Base-by-base conservation (phyloP, 2,888 invertebrate species). In the Drosophila prostipennis region DNA sequence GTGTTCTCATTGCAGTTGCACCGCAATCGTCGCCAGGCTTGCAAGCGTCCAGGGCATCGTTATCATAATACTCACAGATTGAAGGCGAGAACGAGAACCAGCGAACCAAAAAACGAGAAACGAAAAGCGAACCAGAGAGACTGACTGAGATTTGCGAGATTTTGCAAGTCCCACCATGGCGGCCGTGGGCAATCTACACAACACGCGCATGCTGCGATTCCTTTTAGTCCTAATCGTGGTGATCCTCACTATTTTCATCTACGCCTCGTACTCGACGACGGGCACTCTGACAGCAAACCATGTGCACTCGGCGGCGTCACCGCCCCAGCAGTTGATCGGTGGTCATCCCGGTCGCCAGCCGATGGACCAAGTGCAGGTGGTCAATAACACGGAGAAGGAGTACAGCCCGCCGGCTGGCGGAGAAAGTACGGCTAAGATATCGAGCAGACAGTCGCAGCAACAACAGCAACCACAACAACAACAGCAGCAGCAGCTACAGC, bases 241-340 rank as follows among this genome's bases (percentile, higher is more conserved):
- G 46, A 89, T 92, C 72, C 85, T 93, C 59, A 92, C 93, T 45
- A 91, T 93, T 69, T 92, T 93, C 70, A 91, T 93, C 34, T 93
- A 93, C 79, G 92, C 93, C 39, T 93, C 92, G 14, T 93, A 93
- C 76, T 92, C 92, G 67, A 91, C 91, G 61, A 90, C 91, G 70
- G 88, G 90, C 72, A 80, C 89, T 6, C 73, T 92, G 29, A 78
- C 88, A 52, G 87, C 89, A 19, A 86, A 84, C 32, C 89, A 89
- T 54, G 74, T 91, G 75, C 88, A 90, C 42, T 65, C 78, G 7
- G 68, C 64, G 16, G 64, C 59, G 11, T 60, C 58, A 16, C 71
- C 65, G 49, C 59, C 77, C 3, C 87, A 80, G 14, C 78, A 79
- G 36, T 53, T 77, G 3, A 55, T 48, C 34, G 72, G 43, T 29